phyloP scores from a whole-genome alignment of 1,140 invertebrate genomes.

The Macrobrachium nipponense region DNA sequence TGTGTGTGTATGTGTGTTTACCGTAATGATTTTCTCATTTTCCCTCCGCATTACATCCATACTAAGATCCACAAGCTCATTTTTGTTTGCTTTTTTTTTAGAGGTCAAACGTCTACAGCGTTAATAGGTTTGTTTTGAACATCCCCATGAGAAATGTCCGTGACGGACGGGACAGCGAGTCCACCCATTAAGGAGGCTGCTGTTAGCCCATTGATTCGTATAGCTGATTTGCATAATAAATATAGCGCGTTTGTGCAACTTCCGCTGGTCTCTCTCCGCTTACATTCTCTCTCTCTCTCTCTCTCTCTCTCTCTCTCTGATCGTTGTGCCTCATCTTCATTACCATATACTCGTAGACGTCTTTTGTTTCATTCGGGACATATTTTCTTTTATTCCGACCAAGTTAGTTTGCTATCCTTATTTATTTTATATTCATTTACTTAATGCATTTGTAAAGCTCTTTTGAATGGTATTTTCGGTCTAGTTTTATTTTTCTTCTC shows the following conservation, averaged over 20 bases:
- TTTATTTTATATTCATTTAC: not conserved
- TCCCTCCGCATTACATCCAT: too few relatives aligned
- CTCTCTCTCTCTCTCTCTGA: not conserved
- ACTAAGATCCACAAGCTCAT: too few relatives aligned
- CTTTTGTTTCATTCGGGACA: not conserved
- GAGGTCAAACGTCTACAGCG: too few relatives aligned
- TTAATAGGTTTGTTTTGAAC: too few relatives aligned
- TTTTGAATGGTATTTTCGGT: too few relatives aligned
- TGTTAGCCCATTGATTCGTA: slow-evolving; percentile 43
- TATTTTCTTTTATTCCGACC: not conserved
- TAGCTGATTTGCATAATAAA: slow-evolving; percentile 58
- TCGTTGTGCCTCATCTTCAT: not conserved
- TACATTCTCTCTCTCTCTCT: slow-evolving; percentile 1
- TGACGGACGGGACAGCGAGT: not conserved
- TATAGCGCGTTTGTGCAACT: slow-evolving; percentile 54
- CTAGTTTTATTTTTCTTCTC: too few relatives aligned
- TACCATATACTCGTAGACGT: not conserved
- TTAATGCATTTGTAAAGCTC: not conserved
- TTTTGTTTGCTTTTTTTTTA: too few relatives aligned
- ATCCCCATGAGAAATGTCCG: too few relatives aligned
- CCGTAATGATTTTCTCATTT: too few relatives aligned
- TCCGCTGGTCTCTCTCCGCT: slow-evolving; percentile 25
- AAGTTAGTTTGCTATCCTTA: not conserved
- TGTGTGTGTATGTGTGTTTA: too few relatives aligned
- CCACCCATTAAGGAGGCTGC: slow-evolving; percentile 1